Conservation (phyloP, 2,888 invertebrate species). For the Sphaeridia pumilis region DNA sequence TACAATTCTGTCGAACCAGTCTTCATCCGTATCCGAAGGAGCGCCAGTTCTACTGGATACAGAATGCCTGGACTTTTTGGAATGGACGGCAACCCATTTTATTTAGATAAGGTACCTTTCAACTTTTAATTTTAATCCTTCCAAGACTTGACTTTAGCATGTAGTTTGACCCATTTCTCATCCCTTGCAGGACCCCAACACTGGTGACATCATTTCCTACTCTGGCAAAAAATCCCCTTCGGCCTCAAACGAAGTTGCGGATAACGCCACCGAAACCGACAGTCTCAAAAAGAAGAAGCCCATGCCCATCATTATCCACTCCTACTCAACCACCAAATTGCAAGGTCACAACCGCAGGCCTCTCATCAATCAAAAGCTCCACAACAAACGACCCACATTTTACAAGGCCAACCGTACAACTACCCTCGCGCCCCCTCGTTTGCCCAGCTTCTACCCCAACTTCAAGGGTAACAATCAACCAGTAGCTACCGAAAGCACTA, state of each 20-base stretch:
- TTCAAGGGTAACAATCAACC: slow-evolving; percentile 8
- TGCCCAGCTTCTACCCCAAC: slow-evolving; percentile 31
- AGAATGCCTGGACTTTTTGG: slow-evolving; percentile 34
- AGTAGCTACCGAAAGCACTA: slow-evolving; percentile 15
- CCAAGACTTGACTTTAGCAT: neutral
- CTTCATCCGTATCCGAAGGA: slow-evolving; percentile 14
- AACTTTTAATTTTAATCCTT: slow-evolving; percentile 1
- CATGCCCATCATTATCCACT: slow-evolving; percentile 32
- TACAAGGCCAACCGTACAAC: slow-evolving; percentile 30
- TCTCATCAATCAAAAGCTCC: slow-evolving; percentile 26
- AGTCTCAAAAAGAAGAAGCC: slow-evolving; percentile 20
- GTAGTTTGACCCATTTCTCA: neutral
- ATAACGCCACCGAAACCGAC: slow-evolving; percentile 16
- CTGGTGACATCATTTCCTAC: slow-evolving; percentile 31
- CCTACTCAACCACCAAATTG: slow-evolving; percentile 32
- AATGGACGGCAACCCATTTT: slow-evolving; percentile 31
- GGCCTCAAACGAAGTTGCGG: slow-evolving; percentile 19
- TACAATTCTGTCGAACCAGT: slow-evolving; percentile 18
- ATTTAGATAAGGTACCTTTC: slow-evolving; percentile 31
- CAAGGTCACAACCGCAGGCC: slow-evolving; percentile 26
- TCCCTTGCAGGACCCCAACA: slow-evolving; percentile 22
- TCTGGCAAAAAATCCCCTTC: slow-evolving; percentile 17
- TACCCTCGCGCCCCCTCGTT: slow-evolving; percentile 29
- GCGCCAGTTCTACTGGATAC: slow-evolving; percentile 20
- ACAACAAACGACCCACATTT: slow-evolving; percentile 32